These are phyloP conservation scores for Tanypteryx hageni DNA, from an alignment of 2,888 invertebrate genomes.

Conservation along the genomic window DNA sequence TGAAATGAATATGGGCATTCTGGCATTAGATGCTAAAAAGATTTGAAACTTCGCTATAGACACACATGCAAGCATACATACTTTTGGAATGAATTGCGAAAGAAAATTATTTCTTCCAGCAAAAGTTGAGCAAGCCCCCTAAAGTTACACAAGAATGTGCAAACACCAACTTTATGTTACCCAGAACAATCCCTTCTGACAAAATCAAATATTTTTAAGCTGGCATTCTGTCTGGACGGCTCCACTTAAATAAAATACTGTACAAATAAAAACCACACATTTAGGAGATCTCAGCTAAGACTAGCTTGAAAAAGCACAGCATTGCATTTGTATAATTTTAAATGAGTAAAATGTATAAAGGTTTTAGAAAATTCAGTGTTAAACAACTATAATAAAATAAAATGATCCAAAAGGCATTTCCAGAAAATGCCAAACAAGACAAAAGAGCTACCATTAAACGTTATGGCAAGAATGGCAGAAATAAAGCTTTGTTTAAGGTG, in stretches of 20 bases:
- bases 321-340: slow-evolving; percentile 1
- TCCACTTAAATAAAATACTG: slow-evolving; percentile 56
- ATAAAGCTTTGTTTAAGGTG: slow-evolving; percentile 34
- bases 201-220: not conserved
- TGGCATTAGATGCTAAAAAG: not conserved
- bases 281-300: slow-evolving; percentile 44
- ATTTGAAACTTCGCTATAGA: not conserved
- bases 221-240: slow-evolving; percentile 51
- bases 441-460: slow-evolving; percentile 9
- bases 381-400: slow-evolving; percentile 20
- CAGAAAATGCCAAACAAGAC: not conserved
- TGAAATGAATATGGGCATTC: not conserved
- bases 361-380: slow-evolving; percentile 5
- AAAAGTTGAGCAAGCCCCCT: slow-evolving; percentile 48
- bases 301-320: slow-evolving; percentile 54
- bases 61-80: slow-evolving; percentile 45
- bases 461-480: slow-evolving; percentile 60
- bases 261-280: slow-evolving; percentile 45
- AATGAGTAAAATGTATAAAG: not conserved
- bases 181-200: slow-evolving; percentile 1
- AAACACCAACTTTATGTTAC: not conserved
- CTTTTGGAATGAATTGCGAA: slow-evolving; percentile 20
- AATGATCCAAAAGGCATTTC: slow-evolving; percentile 12
- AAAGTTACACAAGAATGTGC: slow-evolving; percentile 27
- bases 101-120: slow-evolving; percentile 8